Percentiles rank a stretch among this genome's conserved stretches.
Evolutionary conservation across 2,888 invertebrate species (phyloP).

Genomic region (Cheilosia urbana): DNA sequence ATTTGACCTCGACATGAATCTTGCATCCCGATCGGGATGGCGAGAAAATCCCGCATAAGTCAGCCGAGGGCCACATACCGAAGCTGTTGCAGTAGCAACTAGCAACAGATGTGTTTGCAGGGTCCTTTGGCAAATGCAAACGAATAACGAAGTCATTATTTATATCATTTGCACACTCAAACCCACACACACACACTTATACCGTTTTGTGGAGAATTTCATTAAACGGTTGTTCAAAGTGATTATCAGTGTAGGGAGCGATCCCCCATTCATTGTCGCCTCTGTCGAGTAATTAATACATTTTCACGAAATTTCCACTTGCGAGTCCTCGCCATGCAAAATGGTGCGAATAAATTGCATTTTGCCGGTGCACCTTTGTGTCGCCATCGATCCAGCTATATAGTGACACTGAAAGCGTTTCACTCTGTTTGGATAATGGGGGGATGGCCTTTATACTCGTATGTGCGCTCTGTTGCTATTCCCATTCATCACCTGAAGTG

Average conservation of each 20-base stretch:
- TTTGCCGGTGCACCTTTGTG: conserved; percentile 17
- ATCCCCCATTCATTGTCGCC: conserved; percentile 51
- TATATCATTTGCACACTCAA: conserved; percentile 48
- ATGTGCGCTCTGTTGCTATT: conserved; percentile 50
- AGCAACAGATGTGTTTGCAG: conserved; percentile 41
- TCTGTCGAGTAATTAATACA: conserved; percentile 59
- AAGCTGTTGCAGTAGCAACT: conserved; percentile 21
- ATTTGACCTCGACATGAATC: conserved; percentile 50
- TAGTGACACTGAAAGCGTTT: conserved; percentile 6
- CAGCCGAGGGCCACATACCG: background rate
- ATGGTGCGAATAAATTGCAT: conserved; percentile 55
- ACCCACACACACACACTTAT: background rate
- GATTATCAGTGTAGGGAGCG: conserved; percentile 20
- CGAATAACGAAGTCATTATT: conserved; percentile 55
- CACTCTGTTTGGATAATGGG: conserved; percentile 6
- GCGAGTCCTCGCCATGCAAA: background rate
- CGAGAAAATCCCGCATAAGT: conserved; percentile 8
- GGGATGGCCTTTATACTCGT: conserved; percentile 15
- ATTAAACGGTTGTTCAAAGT: conserved; percentile 53
- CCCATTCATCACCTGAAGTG: conserved; percentile 57
- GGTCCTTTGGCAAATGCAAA: conserved; percentile 18
- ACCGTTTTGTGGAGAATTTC: conserved; percentile 40
- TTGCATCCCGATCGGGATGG: background rate
- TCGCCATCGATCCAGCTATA: conserved; percentile 12
- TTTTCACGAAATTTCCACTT: conserved; percentile 59